A percentile compares a stretch with the other conserved stretches of the same genome.
These are phyloP conservation scores for Monopterus albus DNA, from an alignment of 2,113 vertebrate genomes.

Conservation along the genomic window DNA sequence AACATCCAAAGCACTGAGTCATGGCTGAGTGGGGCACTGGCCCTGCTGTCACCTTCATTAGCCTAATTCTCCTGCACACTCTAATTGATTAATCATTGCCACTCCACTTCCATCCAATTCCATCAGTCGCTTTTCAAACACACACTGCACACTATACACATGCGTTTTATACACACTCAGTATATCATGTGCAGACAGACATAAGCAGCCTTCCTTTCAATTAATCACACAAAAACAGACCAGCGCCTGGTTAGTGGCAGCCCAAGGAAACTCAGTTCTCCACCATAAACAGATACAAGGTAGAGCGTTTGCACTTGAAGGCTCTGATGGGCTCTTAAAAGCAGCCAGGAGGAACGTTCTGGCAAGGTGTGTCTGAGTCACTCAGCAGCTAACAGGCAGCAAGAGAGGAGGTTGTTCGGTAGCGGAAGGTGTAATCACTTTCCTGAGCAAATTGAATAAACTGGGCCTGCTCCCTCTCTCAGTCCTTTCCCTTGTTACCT, in stretches of 20 bases:
- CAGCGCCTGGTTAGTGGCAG: not conserved
- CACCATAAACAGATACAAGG: conserved; percentile 20
- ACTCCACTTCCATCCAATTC: conserved; percentile 44
- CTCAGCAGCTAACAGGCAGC: conserved; percentile 20
- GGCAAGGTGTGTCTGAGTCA: conserved; percentile 30
- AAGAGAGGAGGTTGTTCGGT: conserved; percentile 26
- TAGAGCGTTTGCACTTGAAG: conserved; percentile 36
- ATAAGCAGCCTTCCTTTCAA: not conserved
- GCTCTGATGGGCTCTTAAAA: conserved; percentile 13
- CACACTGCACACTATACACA: not conserved
- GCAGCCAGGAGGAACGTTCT: not conserved
- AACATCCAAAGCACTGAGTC: conserved; percentile 45
- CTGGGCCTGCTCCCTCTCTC: conserved; percentile 7
- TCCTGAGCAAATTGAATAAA: conserved; percentile 67
- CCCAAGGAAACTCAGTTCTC: conserved; percentile 12
- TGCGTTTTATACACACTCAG: conserved; percentile 8
- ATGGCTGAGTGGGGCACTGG: conserved; percentile 49
- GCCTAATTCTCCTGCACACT: conserved; percentile 52
- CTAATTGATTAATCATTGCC: conserved; percentile 73
- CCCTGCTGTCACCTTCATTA: conserved; percentile 65
- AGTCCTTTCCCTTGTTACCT: conserved; percentile 25
- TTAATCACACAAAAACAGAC: conserved; percentile 7
- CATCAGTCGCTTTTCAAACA: conserved; percentile 47
- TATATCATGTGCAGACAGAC: conserved; percentile 13
- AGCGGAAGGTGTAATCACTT: conserved; percentile 66